Evolutionary conservation across 1,140 invertebrate species (phyloP), one percentile per base, ranked within the genome.

Genomic region (Gonatopus flavifemur): DNA sequence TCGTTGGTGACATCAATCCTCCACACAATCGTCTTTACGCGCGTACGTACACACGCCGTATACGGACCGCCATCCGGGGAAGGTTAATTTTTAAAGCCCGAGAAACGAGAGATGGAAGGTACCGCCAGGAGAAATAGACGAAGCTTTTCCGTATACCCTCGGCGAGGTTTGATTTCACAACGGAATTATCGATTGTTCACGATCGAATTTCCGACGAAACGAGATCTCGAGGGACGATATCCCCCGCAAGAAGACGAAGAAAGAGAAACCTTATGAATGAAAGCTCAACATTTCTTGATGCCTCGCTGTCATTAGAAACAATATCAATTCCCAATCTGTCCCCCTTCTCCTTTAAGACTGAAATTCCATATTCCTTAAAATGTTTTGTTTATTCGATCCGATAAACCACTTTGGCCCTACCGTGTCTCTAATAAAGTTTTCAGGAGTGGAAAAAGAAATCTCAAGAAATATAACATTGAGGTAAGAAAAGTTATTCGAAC

Each of bases 11-110:
- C 44, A 50, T 57, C 46, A 40, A 30, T 13, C 18, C 16, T 22
- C 20, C 42, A 21, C 22, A 31, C 15, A 2, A 18, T 36, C 21
- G 22, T 28, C 37, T 40, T 24, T 31, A 10, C 36, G 18, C 20
- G n/a, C 25, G 25, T 28, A 12, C 25, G 6, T 28, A 16, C 21
- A 19, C n/a, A 13, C 37, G 19, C 20, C 42, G 16, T 32, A 12
- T 12, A 28, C 25, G 19, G 43, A n/a, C 31, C 33, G 21, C 30
- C 38, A 7, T 44, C 36, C 28, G 21, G n/a, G 30, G 25, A 13
- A 12, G 46, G 44, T 61, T 59, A 60, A 61, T 61, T 61, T 61
- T 61, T 61, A 56, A 61, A 52, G 32, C 50, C 25, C 32, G 28
- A 35, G 32, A n/a, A n/a, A 49, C 48, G 46, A 38, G 30, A 38